phyloP scores from a whole-genome alignment of 2,888 invertebrate genomes.

The Eulithis prunata region DNA sequence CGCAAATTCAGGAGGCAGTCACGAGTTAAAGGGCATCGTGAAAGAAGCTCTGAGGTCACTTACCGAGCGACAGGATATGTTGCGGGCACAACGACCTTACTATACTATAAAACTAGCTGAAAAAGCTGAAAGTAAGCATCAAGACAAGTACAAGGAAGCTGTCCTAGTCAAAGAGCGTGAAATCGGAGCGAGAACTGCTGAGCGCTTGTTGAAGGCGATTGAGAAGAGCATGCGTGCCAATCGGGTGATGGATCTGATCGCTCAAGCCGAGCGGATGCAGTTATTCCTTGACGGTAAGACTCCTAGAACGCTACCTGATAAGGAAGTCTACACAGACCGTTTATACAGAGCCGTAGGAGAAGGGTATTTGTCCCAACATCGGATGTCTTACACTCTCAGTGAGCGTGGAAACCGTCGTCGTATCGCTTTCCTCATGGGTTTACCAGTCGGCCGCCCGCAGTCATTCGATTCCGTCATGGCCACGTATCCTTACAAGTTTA shows the following conservation, averaged over 20 bases:
- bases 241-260: conserved; percentile 70
- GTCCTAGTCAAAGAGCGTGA: conserved; percentile 68
- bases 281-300: conserved; percentile 72
- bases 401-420: conserved; percentile 76
- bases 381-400: conserved; percentile 73
- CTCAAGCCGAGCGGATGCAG: conserved; percentile 77
- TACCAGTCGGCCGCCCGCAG: conserved; percentile 69
- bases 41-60: conserved; percentile 69
- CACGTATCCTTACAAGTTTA: conserved; percentile 74
- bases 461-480: conserved; percentile 81
- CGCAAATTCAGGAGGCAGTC: conserved; percentile 68
- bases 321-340: conserved; percentile 71
- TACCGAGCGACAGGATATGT: conserved; percentile 73
- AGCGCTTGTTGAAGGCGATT: conserved; percentile 65
- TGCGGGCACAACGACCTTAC: conserved; percentile 74
- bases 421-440: conserved; percentile 76
- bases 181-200: conserved; percentile 68
- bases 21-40: conserved; percentile 56
- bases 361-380: conserved; percentile 71
- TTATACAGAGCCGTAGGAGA: conserved; percentile 75
- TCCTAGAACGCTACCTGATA: conserved; percentile 72
- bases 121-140: conserved; percentile 72
- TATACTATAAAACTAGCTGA: conserved; percentile 74
- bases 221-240: conserved; percentile 66
- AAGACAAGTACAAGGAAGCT: conserved; percentile 68